Evolutionary conservation across 2,888 invertebrate genomes (phyloP), one percentile per base, ranked within the genome.

Genomic region (Nycteola revayana): DNA sequence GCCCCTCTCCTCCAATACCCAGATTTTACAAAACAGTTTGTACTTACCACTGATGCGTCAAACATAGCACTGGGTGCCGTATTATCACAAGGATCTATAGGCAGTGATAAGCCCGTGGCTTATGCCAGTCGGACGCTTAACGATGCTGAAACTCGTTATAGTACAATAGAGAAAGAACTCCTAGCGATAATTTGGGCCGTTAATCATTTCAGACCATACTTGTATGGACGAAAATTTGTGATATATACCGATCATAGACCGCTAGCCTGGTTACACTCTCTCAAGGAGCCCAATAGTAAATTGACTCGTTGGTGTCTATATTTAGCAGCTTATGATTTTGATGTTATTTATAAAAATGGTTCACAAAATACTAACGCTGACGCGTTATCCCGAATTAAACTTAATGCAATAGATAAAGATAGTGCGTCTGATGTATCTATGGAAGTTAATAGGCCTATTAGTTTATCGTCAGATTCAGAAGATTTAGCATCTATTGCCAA

Each of bases 101-200:
- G 30, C 2, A n/a, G 8, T 3, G 26, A 26, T 4, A 28, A 9
- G 25, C 40, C 40, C 9, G 9, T 40, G 1, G 31, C 42, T 5
- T 42, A 31, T 28, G 42, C 34, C 2, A 37, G 36, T 10, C 20
- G 36, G 6, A 18, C 36, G 1, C 22, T 42, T 10, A 42, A 37
- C 9, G 34, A 36, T 6, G 31, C 32, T 14, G 41, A 35, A 9
- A 8, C 6, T 7, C 36, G 28, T 0, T 29, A 32, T 9, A 32
- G 32, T 21, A 20, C 32, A 1, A 32, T 32, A 2, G 32, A 32
- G 10, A 18, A 10, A 1, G 32, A 32, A 14, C 26, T 32, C 6
- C 8, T 32, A 7, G 26, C 26, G 2, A 9, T 32, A 7, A 7
- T 32, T 9, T 26, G 32, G 32, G 25, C 32, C 7, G 20, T 20